Percentiles rank a stretch among this genome's conserved stretches.
Evolutionary conservation across 1,140 invertebrate genomes (phyloP).

Genomic region (Andrena cerasifolii): DNA sequence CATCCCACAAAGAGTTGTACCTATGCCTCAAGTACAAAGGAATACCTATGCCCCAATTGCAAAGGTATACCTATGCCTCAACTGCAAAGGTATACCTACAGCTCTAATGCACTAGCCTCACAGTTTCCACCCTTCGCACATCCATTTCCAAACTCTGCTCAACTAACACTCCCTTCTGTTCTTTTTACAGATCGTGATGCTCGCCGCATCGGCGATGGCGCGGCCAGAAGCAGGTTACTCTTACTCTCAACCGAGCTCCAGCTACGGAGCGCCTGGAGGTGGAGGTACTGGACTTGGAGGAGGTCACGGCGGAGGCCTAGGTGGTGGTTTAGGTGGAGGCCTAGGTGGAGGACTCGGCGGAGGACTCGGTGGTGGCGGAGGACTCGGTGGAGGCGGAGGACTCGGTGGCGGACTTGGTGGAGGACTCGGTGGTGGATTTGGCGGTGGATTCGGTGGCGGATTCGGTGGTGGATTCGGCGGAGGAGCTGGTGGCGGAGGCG

Average conservation of each 20-base stretch:
- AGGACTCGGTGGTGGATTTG: conserved; percentile 68
- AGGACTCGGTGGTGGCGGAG: conserved; percentile 71
- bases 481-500: conserved; percentile 71
- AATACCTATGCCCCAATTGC: no score
- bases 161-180: neutral
- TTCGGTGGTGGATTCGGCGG: conserved; percentile 70
- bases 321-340: conserved; percentile 67
- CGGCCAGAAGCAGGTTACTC: conserved; percentile 83
- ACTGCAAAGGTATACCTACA: no score
- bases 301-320: conserved; percentile 60
- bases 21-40: no score
- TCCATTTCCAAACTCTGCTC: neutral
- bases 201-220: conserved; percentile 81
- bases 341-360: conserved; percentile 75
- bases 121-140: no score
- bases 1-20: no score
- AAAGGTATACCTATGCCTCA: no score
- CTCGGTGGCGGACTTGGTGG: conserved; percentile 62
- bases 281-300: conserved; percentile 69
- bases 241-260: conserved; percentile 79
- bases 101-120: no score
- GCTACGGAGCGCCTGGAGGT: conserved; percentile 77
- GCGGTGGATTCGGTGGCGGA: conserved; percentile 70
- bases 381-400: conserved; percentile 73
- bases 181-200: conserved; percentile 81